Conservation (phyloP, 2,888 invertebrate genomes). For the Synanthedon vespiformis region DNA sequence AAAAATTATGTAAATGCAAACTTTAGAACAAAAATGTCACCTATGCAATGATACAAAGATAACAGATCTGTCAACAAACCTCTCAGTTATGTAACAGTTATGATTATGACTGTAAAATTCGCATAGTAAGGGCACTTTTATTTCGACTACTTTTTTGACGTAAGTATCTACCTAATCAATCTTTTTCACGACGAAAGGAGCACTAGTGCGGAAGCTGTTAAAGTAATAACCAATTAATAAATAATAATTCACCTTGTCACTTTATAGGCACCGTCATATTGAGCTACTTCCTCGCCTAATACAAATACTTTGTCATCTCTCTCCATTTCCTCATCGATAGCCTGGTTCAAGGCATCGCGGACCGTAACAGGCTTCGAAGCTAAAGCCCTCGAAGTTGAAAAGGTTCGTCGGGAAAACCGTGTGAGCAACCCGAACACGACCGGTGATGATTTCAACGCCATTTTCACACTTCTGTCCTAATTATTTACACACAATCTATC, state of each 20-base stretch:
- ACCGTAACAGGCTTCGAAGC: constrained; percentile 84
- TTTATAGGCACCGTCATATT: constrained; percentile 98
- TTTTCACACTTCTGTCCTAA: constrained; percentile 31
- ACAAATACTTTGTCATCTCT: constrained; percentile 92
- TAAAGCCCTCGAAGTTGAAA: constrained; percentile 49
- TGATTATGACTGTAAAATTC: no score
- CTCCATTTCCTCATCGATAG: constrained; percentile 97
- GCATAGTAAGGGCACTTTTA: no score
- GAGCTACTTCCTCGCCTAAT: constrained; percentile 98
- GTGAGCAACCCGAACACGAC: constrained; percentile 37
- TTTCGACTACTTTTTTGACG: neutral
- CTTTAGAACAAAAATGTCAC: no score
- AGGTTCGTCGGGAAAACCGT: constrained; percentile 44
- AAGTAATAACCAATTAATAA: no score
- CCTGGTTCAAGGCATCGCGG: constrained; percentile 95
- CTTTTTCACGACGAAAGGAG: no score
- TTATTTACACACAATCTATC: constrained; percentile 19
- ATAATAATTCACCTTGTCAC: constrained; percentile 71
- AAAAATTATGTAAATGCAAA: no score
- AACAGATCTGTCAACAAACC: no score
- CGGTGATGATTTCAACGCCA: constrained; percentile 64
- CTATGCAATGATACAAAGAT: no score
- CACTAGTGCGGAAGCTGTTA: neutral
- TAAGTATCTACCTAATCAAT: neutral
- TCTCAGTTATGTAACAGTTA: no score